Evolutionary conservation across 2,113 vertebrate species (phyloP).

Genomic region (Tyto alba): DNA sequence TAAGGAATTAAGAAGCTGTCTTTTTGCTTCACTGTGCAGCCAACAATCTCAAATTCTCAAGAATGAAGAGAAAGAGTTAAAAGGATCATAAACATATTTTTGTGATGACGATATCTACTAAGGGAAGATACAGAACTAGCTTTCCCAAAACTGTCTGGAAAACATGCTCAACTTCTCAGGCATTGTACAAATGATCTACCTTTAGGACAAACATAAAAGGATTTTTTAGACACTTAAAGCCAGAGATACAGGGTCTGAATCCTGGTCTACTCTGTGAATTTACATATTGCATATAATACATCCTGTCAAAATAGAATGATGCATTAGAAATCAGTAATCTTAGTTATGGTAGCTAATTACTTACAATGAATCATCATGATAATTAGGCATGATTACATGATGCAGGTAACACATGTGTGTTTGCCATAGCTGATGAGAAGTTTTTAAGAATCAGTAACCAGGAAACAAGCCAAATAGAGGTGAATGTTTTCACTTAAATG

Average conservation of each 20-base stretch:
- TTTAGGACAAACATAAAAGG: background rate
- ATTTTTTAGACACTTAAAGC: background rate
- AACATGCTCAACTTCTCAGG: background rate
- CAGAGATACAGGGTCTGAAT: background rate
- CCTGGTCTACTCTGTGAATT: background rate
- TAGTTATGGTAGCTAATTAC: background rate
- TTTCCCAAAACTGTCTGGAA: background rate
- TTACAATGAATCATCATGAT: background rate
- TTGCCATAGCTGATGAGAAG: background rate
- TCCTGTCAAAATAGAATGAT: background rate
- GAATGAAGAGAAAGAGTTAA: background rate
- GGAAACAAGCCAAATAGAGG: background rate
- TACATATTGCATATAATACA: background rate
- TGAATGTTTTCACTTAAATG: background rate
- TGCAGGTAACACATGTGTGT: background rate
- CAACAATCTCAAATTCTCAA: background rate
- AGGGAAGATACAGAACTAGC: background rate
- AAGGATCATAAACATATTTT: background rate
- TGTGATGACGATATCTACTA: background rate
- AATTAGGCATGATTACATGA: background rate
- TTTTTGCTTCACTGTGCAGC: background rate
- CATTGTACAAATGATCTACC: background rate
- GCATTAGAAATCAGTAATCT: background rate
- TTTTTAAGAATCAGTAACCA: background rate
- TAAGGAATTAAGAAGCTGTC: background rate